A percentile compares a stretch with the other conserved stretches of the same genome.
Evolutionary conservation across 2,113 vertebrate genomes (phyloP).

Genomic region (Lophotis ruficrista): DNA sequence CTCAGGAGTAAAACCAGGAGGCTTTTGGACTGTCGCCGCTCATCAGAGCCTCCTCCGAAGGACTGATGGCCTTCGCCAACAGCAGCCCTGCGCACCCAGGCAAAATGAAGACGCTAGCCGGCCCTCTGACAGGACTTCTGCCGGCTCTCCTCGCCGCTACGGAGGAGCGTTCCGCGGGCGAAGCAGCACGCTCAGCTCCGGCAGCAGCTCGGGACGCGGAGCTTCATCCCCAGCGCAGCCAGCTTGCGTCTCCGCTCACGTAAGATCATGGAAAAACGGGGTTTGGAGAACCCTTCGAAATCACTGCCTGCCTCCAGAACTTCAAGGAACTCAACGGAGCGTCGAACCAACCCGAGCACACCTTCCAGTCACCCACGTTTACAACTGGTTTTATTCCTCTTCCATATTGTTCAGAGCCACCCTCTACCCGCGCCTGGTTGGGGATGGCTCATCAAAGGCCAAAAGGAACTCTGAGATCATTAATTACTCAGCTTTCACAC

Average conservation of each 20-base stretch:
- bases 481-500: neutral
- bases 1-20: neutral
- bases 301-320: neutral
- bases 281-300: neutral
- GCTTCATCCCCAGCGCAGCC: neutral
- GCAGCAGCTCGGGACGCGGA: accelerated
- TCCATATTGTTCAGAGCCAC: accelerated
- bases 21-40: neutral
- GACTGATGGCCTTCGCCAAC: neutral
- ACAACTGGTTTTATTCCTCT: accelerated
- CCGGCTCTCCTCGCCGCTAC: neutral
- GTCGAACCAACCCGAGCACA: neutral
- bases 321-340: neutral
- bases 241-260: accelerated
- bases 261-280: accelerated
- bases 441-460: neutral
- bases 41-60: neutral
- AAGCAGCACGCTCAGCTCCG: accelerated
- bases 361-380: neutral
- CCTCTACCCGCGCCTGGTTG: neutral
- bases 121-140: neutral
- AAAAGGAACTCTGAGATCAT: neutral
- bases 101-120: accelerated
- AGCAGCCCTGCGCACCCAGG: neutral
- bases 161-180: accelerated